Base-by-base conservation (phyloP, 1,140 invertebrate genomes). In the Drosophila mojavensis region DNA sequence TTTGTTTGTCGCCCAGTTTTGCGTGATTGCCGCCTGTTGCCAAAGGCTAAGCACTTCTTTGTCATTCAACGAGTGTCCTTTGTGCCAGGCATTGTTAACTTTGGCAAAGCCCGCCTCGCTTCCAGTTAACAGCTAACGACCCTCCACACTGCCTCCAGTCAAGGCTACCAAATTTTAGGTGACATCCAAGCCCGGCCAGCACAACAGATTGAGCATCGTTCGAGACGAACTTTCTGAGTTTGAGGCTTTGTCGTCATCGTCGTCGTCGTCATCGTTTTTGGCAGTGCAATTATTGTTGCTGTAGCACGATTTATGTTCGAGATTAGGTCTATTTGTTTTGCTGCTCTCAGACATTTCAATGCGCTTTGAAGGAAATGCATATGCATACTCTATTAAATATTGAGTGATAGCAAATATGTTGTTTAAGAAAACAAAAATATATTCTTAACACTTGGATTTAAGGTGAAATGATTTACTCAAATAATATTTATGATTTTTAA, bases 41-140 rank as follows among this genome's bases (percentile, higher is more conserved):
- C 81, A 78, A 74, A 84, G 85, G 84, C 84, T 85, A 90, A 89
- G 84, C 80, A 84, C 81, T 84, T 75, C 81, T 84, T 89, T 84
- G 84, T 90, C 85, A 84, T 84, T 81, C 84, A 81, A 63, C 81
- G 85, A 84, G 81, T 90, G 84, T 83, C 78, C 78, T 89, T 89
- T 88, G 84, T 89, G 63, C 76, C 77, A 45, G 60, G 47, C 74
- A 76, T 86, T 85, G 78, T 86, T 75, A 75, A 80, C 83, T 76
- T 79, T 75, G 67, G 43, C 80, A 68, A 45, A 30, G 26, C 30
- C 13, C 6, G 10, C 15, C 15, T 15, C 15, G 33, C 28, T 6
- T 30, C 28, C 28, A 30, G 11, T 15, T n/a, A 47, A 13, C 36
- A 24, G 20, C 20, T 24, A 24, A 24, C 20, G 20, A 24, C 20